phyloP scores from a whole-genome alignment of 2,797 vertebrate species.

The Somateria mollissima region DNA sequence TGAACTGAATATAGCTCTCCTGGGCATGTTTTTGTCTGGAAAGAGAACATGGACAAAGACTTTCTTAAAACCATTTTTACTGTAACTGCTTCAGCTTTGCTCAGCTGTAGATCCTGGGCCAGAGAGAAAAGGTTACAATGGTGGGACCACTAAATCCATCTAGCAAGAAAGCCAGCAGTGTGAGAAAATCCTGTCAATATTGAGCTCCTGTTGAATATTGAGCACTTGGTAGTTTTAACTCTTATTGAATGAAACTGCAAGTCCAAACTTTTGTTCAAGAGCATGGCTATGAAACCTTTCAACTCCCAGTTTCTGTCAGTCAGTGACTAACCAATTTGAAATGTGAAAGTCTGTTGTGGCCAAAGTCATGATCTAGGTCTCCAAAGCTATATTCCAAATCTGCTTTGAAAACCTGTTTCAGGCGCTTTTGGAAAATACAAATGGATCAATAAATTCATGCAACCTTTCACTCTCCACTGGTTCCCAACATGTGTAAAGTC shows the following conservation, averaged over 20 bases:
- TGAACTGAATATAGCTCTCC: neutral
- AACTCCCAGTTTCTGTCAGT: fast-evolving
- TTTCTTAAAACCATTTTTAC: neutral
- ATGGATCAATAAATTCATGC: neutral
- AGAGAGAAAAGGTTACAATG: neutral
- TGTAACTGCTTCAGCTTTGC: neutral
- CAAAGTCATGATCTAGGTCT: neutral
- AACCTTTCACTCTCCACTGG: neutral
- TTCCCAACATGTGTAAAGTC: neutral
- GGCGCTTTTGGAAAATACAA: neutral
- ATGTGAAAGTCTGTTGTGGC: neutral
- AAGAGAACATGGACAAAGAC: neutral
- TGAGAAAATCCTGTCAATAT: neutral
- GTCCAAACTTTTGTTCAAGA: neutral
- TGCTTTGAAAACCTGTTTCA: neutral
- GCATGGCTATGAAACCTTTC: neutral
- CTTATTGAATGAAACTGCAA: neutral
- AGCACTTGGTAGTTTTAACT: neutral
- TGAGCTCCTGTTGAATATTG: neutral
- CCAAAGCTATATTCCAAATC: neutral
- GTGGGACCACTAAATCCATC: neutral
- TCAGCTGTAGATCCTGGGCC: neutral
- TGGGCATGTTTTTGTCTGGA: neutral
- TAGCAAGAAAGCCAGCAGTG: neutral
- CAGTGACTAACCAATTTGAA: neutral